A percentile compares a stretch with the other conserved stretches of the same genome.
These are phyloP conservation scores for Synchiropus splendidus DNA, from an alignment of 2,113 vertebrate species.

Conservation along the genomic window DNA sequence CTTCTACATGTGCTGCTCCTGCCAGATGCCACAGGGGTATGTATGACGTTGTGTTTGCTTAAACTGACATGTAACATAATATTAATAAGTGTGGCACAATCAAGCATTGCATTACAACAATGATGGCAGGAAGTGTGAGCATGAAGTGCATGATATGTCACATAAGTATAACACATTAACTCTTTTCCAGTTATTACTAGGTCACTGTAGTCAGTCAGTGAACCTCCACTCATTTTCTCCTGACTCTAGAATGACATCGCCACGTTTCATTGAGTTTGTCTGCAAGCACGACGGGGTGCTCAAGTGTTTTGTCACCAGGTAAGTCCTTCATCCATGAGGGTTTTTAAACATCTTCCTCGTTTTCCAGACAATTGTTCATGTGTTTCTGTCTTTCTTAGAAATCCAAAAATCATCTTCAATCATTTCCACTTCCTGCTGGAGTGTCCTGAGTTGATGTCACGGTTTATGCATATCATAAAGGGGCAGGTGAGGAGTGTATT, in stretches of 20 bases:
- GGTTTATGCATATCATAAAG: slow-evolving; percentile 99
- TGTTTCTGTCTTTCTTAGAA: slow-evolving; percentile 63
- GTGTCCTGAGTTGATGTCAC: slow-evolving; percentile 97
- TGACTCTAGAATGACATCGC: slow-evolving; percentile 85
- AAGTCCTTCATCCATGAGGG: slow-evolving; percentile 30
- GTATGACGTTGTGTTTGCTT: background rate
- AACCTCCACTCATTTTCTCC: too few relatives aligned
- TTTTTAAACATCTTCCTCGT: slow-evolving; percentile 1
- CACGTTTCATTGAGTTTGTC: slow-evolving; percentile 96
- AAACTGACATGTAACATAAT: too few relatives aligned
- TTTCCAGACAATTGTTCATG: slow-evolving; percentile 1
- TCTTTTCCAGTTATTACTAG: too few relatives aligned
- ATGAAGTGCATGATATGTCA: too few relatives aligned
- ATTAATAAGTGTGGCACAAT: too few relatives aligned
- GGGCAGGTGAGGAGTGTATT: slow-evolving; percentile 74
- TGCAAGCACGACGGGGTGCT: slow-evolving; percentile 96
- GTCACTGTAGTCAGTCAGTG: too few relatives aligned
- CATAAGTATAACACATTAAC: too few relatives aligned
- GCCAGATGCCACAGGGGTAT: slow-evolving; percentile 92
- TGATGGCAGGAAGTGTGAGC: background rate
- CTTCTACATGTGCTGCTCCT: slow-evolving; percentile 97
- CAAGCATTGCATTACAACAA: too few relatives aligned
- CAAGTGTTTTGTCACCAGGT: slow-evolving; percentile 97
- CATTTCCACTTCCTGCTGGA: slow-evolving; percentile 98
- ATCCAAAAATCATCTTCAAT: slow-evolving; percentile 97